Conservation (phyloP, 2,797 vertebrate species). For the Leuciscus waleckii region DNA sequence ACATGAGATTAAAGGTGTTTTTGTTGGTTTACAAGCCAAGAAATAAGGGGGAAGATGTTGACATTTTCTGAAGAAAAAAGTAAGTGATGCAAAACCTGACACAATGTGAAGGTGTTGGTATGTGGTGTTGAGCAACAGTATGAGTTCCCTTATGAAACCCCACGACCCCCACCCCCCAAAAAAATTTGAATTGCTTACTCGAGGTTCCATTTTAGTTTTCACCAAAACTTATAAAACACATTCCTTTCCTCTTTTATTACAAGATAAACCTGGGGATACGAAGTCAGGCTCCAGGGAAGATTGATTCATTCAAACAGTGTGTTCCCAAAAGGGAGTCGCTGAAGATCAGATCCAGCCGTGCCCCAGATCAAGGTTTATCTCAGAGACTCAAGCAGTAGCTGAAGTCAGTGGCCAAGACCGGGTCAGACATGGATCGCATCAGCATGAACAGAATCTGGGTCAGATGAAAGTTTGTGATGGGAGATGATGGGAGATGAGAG, state of each 20-base stretch:
- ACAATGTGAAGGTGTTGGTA: not conserved
- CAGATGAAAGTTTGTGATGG: slow-evolving; percentile 9
- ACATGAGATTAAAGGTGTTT: not conserved
- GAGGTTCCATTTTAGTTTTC: not conserved
- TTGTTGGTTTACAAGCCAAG: not conserved
- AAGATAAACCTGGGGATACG: not conserved
- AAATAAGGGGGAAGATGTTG: not conserved
- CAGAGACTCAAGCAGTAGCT: slow-evolving; percentile 40
- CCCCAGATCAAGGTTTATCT: slow-evolving; percentile 38
- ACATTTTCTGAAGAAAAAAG: not conserved
- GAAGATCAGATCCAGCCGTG: slow-evolving; percentile 25
- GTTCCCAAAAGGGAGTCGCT: not conserved
- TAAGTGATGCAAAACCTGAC: not conserved
- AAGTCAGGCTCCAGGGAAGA: not conserved
- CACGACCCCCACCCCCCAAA: no score
- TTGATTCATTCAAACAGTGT: slow-evolving; percentile 34
- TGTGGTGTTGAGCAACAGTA: not conserved
- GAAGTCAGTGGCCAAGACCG: slow-evolving; percentile 15
- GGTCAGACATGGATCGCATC: slow-evolving; percentile 15
- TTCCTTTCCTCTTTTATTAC: not conserved
- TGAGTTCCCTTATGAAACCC: not conserved
- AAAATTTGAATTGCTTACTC: not conserved
- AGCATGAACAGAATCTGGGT: slow-evolving; percentile 36
- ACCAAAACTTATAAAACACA: not conserved
- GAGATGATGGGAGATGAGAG: slow-evolving; percentile 3